Evolutionary conservation across 2,888 invertebrate genomes (phyloP).

Genomic region (Cyclophora punctaria): DNA sequence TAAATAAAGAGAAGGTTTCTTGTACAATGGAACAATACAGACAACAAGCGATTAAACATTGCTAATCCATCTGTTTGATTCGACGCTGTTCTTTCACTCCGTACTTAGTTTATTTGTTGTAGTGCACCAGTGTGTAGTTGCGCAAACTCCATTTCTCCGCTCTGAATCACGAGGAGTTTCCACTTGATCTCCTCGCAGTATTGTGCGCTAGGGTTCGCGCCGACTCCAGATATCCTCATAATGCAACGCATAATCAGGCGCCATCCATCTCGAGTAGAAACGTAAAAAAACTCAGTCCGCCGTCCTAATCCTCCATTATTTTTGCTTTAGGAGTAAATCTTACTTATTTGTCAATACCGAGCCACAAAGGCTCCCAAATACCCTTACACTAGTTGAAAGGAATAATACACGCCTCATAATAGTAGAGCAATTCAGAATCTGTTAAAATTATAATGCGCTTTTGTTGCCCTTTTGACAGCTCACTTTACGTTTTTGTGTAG

Average conservation of each 20-base stretch:
- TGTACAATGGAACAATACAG: conserved; percentile 18
- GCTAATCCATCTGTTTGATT: conserved; percentile 26
- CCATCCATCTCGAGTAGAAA: conserved; percentile 45
- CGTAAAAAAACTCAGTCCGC: conserved; percentile 39
- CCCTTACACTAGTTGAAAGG: conserved; percentile 64
- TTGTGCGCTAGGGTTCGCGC: conserved; percentile 35
- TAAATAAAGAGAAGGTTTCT: conserved; percentile 18
- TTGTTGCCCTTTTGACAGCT: conserved; percentile 67
- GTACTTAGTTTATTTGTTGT: conserved; percentile 32
- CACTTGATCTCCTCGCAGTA: conserved; percentile 62
- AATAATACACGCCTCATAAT: conserved; percentile 73
- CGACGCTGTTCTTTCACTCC: conserved; percentile 36
- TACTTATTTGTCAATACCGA: conserved; percentile 73
- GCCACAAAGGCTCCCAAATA: conserved; percentile 73
- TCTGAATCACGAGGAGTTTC: conserved; percentile 46
- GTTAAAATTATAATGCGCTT: conserved; percentile 72
- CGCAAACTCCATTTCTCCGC: conserved; percentile 50
- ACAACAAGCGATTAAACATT: conserved; percentile 4
- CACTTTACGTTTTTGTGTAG: conserved; percentile 44
- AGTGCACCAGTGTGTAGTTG: conserved; percentile 26
- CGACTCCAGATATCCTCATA: conserved; percentile 35
- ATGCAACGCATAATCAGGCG: conserved; percentile 63
- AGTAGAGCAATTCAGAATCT: conserved; percentile 67
- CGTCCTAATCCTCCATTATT: conserved; percentile 69
- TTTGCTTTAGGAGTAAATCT: conserved; percentile 65